These are phyloP conservation scores for Bellardia bayeri DNA, from an alignment of 2,888 invertebrate genomes.

Conservation along the genomic window DNA sequence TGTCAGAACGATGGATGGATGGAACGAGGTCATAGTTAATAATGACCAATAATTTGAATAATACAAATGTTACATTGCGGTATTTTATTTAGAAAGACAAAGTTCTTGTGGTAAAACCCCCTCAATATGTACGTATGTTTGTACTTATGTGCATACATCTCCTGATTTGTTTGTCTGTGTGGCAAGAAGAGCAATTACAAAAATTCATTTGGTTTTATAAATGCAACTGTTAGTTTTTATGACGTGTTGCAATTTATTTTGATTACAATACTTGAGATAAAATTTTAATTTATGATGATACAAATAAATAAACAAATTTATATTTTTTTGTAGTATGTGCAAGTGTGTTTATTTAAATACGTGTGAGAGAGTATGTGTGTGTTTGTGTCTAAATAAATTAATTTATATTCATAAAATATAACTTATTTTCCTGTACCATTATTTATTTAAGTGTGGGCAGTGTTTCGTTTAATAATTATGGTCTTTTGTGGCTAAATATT, in stretches of 20 bases:
- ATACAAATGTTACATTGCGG: neutral
- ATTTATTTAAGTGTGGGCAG: too few relatives aligned
- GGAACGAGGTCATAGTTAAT: too few relatives aligned
- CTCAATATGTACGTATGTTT: too few relatives aligned
- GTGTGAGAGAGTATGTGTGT: neutral
- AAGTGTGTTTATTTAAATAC: neutral
- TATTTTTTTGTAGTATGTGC: neutral
- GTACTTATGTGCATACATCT: too few relatives aligned
- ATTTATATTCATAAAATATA: neutral
- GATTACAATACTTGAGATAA: conserved; percentile 62
- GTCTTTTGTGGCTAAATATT: too few relatives aligned
- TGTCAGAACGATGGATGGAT: too few relatives aligned
- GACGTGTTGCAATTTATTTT: conserved; percentile 71
- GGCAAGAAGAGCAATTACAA: conserved; percentile 49
- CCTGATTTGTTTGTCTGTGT: neutral
- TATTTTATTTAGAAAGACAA: too few relatives aligned
- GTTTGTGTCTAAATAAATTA: neutral
- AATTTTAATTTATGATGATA: conserved; percentile 62
- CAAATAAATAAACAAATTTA: conserved; percentile 34
- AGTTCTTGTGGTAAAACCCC: too few relatives aligned
- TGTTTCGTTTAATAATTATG: too few relatives aligned
- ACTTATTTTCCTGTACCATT: too few relatives aligned
- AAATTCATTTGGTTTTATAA: conserved; percentile 53
- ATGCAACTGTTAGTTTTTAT: conserved; percentile 69
- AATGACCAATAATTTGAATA: too few relatives aligned